Evolutionary conservation across 2,113 vertebrate genomes (phyloP).

Genomic region (Perccottus glenii): DNA sequence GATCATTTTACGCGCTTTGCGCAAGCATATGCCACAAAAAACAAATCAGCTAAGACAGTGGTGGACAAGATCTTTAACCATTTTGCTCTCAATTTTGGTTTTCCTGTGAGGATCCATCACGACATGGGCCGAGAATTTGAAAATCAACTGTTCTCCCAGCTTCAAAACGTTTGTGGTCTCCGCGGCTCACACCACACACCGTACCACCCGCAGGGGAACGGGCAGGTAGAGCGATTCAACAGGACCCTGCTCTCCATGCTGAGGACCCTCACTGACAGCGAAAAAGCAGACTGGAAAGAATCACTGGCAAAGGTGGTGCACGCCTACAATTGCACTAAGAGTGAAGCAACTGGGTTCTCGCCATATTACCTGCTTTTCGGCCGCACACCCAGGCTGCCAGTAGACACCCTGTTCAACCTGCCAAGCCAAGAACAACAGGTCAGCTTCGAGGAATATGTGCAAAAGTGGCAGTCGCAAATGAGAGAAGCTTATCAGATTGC

Average conservation of each 20-base stretch:
- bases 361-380: neutral
- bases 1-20: conserved; percentile 24
- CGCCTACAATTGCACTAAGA: neutral
- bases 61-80: conserved; percentile 8
- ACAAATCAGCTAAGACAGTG: neutral
- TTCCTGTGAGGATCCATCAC: neutral
- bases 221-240: conserved; percentile 36
- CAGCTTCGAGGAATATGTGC: neutral
- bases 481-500: neutral
- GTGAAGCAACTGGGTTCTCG: neutral
- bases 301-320: neutral
- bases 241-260: conserved; percentile 30
- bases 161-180: conserved; percentile 22
- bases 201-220: conserved; percentile 19
- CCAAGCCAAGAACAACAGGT: neutral
- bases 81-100: conserved; percentile 2
- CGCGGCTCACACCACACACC: neutral
- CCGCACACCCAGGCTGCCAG: neutral
- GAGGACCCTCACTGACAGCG: conserved; percentile 5
- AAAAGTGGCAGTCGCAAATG: neutral
- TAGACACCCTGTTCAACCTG: neutral
- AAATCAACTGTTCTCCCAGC: conserved; percentile 26
- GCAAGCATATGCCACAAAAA: conserved; percentile 4
- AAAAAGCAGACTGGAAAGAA: neutral
- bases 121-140: conserved; percentile 10